These are phyloP conservation scores for Himalopsyche kuldschensis DNA, from an alignment of 2,888 invertebrate species.

Conservation along the genomic window DNA sequence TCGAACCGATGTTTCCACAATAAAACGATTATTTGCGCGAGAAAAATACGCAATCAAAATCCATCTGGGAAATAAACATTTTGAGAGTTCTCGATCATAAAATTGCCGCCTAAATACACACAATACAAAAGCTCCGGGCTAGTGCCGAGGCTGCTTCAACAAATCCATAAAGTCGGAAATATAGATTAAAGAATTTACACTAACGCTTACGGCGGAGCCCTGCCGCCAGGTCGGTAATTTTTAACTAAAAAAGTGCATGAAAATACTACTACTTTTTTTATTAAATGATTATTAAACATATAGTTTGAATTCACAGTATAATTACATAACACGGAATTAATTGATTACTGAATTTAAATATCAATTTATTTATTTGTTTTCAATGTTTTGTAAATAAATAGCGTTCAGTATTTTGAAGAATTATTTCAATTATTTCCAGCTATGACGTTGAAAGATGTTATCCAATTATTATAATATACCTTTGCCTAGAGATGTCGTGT, in stretches of 20 bases:
- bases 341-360: too few species aligned
- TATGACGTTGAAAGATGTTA: not conserved
- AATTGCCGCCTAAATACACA: constrained; percentile 1
- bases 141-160: not conserved
- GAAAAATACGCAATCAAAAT: not conserved
- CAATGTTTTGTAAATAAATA: too few species aligned
- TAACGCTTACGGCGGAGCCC: not conserved
- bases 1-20: not conserved
- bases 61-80: not conserved
- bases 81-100: not conserved
- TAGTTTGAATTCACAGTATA: too few species aligned
- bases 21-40: not conserved
- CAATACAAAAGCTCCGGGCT: not conserved
- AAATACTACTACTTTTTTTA: too few species aligned
- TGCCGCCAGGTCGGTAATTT: too few species aligned
- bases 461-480: not conserved
- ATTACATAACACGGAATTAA: too few species aligned
- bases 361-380: not conserved
- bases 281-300: too few species aligned
- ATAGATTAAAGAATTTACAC: not conserved
- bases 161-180: not conserved
- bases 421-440: not conserved
- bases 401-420: too few species aligned
- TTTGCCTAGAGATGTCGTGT: not conserved
- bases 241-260: too few species aligned